Base-by-base conservation (phyloP, 2,888 invertebrate species). In the Coenonympha arcania region DNA sequence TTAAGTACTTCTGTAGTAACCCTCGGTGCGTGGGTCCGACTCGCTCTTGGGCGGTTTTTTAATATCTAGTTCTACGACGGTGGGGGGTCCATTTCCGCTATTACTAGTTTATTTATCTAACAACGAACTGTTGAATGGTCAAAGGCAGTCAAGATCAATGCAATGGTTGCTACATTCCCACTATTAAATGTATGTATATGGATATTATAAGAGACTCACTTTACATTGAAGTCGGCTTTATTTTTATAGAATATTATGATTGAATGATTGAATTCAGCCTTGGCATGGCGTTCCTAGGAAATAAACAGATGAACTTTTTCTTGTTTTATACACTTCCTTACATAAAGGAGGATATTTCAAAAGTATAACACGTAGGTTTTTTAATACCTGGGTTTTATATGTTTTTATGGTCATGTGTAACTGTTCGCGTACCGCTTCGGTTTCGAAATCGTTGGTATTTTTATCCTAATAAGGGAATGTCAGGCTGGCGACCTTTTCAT, bases 261-360 rank as follows among this genome's bases (percentile, higher is more conserved):
- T 33, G 31, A 42, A 42, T 31, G 15, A 31, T 15, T 33, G 31
- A 42, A 42, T 31, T 8, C 11, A 30, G 11, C 43, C 43, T 33
- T 43, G 33, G 33, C 33, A 13, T 33, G 4, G 22, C 13, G 22
- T 33, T 36, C 22, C 46, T 51, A 42, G 50, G 50, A 46, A 46
- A 51, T 46, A 36, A 22, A 24, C 41, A 30, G 28, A 36, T 42
- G 34, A 51, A 47, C 46, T 37, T 46, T 46, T 45, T 40, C 31
- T 45, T 34, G 39, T 33, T 50, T 13, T 33, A 43, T 9, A 33
- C 6, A 43, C 33, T 43, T 43, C 43, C 43, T 43, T 11, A 31
- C 31, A n/a, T 30, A 11, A 42, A 30, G 11, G 18, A 30, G 30
- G 30, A 30, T 19, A 11, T 41, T n/a, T n/a, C 2, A 13, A 28